Percentiles rank a stretch among this genome's conserved stretches.
phyloP scores from a whole-genome alignment of 1,140 invertebrate species.

The Caenorhabditis briggsae region DNA sequence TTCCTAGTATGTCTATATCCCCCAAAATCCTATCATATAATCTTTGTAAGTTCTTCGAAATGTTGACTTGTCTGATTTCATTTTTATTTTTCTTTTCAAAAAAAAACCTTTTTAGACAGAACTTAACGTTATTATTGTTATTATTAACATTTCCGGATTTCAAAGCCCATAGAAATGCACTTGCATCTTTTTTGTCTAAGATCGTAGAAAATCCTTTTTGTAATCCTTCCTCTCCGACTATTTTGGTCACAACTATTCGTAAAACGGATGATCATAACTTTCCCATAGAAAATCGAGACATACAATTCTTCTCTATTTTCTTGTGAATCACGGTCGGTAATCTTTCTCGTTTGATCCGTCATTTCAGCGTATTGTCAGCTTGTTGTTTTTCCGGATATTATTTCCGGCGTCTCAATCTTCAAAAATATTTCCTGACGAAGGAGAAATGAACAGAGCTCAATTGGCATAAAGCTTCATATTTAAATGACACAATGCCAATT shows the following conservation, averaged over 20 bases:
- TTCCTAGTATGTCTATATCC: too few species aligned
- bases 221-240: neutral
- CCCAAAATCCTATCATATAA: too few species aligned
- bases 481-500: constrained; percentile 40
- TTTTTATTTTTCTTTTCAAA: neutral
- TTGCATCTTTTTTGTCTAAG: too few species aligned
- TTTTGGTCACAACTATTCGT: neutral
- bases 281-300: too few species aligned
- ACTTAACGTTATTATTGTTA: too few species aligned
- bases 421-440: neutral
- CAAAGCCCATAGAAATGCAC: too few species aligned
- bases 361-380: constrained; percentile 21
- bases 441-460: neutral
- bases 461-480: neutral
- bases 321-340: constrained; percentile 28
- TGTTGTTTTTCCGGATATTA: neutral
- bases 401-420: neutral
- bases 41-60: too few species aligned
- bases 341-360: constrained; percentile 11
- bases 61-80: too few species aligned
- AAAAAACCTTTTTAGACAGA: neutral
- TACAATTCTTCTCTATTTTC: neutral
- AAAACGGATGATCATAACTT: neutral
- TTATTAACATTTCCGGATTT: neutral
- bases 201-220: too few species aligned